These are phyloP conservation scores for Cyprinodon tularosa DNA, from an alignment of 2,113 vertebrate species.

Conservation along the genomic window DNA sequence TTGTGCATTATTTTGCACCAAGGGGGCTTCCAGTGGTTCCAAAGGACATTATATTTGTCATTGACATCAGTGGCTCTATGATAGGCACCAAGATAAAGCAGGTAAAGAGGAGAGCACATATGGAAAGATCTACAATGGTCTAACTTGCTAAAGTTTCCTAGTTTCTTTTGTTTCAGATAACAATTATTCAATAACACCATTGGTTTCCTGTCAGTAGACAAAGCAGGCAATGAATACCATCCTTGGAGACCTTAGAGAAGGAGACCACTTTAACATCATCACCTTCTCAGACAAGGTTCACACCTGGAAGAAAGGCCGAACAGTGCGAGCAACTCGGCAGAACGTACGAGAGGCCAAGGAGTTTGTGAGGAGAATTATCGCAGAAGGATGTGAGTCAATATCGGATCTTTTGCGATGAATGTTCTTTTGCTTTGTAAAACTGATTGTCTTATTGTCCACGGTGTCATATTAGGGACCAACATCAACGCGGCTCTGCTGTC, in stretches of 20 bases:
- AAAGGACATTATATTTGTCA: conserved; percentile 85
- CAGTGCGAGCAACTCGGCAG: conserved; percentile 78
- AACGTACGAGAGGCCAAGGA: conserved; percentile 82
- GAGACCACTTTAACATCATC: conserved; percentile 87
- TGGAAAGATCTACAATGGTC: background rate
- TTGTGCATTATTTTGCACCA: conserved; percentile 86
- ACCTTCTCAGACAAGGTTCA: conserved; percentile 85
- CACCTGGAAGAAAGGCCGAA: conserved; percentile 81
- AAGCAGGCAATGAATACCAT: conserved; percentile 86
- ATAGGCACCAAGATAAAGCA: conserved; percentile 87
- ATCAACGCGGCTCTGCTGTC: conserved; percentile 84
- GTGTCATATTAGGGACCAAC: conserved; percentile 81
- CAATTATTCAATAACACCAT: background rate
- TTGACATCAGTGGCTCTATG: conserved; percentile 86
- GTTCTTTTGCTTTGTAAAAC: background rate
- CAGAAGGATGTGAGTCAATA: conserved; percentile 83
- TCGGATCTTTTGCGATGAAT: background rate
- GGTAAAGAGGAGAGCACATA: conserved; percentile 66
- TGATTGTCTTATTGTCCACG: background rate
- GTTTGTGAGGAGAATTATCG: conserved; percentile 80
- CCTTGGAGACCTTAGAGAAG: conserved; percentile 81
- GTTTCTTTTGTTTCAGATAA: background rate
- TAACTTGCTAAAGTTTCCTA: background rate
- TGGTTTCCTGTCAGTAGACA: conserved; percentile 74
- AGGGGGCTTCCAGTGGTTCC: conserved; percentile 81